These are phyloP conservation scores for Noturus placidus DNA, from an alignment of 2,113 vertebrate genomes.

Conservation along the genomic window DNA sequence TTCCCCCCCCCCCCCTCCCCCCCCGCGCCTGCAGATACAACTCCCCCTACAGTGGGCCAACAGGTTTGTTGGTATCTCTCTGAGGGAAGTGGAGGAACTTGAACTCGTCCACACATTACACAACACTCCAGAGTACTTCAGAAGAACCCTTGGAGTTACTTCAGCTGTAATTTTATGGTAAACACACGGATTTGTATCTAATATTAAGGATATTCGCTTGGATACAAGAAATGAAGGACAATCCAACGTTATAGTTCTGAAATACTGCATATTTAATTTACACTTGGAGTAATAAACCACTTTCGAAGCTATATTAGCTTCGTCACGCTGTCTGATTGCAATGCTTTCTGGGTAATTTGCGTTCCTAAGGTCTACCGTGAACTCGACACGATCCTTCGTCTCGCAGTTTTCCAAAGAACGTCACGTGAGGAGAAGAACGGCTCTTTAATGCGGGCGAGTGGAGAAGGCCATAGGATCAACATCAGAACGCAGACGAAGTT, in stretches of 20 bases:
- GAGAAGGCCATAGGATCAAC: not conserved
- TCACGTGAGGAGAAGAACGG: not conserved
- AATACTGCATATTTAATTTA: not conserved
- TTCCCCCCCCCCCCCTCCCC: too few species aligned
- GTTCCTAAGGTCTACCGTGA: not conserved
- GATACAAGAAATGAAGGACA: not conserved
- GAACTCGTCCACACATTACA: not conserved
- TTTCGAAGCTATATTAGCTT: not conserved
- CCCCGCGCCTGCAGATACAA: too few species aligned
- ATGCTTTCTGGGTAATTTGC: not conserved
- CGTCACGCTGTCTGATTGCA: not conserved
- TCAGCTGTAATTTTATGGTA: not conserved
- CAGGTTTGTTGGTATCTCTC: not conserved
- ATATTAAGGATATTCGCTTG: not conserved
- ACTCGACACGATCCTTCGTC: not conserved
- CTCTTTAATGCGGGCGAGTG: not conserved
- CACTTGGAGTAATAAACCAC: not conserved
- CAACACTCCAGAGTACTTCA: not conserved
- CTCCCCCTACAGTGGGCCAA: not conserved
- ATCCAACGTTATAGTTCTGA: not conserved
- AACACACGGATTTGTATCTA: not conserved
- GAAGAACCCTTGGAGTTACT: not conserved
- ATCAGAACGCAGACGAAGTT: not conserved
- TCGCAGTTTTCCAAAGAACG: not conserved
- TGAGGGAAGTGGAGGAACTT: constrained; percentile 2